phyloP scores from a whole-genome alignment of 2,113 vertebrate species.

The Aythya baeri region DNA sequence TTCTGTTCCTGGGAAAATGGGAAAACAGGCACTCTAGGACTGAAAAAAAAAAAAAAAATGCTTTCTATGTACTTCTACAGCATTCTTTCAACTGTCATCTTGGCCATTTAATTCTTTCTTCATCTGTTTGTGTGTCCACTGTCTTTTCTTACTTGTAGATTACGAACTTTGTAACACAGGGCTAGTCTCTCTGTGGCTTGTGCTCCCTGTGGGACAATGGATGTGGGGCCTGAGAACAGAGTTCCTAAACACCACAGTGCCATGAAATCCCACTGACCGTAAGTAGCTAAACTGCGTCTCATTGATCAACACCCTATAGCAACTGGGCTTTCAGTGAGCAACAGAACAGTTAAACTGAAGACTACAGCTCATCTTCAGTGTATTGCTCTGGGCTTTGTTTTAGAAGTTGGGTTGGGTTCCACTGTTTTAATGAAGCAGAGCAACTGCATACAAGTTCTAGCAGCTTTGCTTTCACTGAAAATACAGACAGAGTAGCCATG shows the following conservation, averaged over 20 bases:
- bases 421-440: not conserved
- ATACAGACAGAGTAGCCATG: not conserved
- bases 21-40: not conserved
- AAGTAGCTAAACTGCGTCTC: not conserved
- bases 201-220: accelerated
- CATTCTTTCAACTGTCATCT: not conserved
- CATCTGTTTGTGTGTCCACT: not conserved
- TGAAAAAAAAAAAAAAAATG: not conserved
- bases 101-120: not conserved
- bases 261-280: not conserved
- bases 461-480: not conserved
- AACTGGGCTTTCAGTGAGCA: not conserved
- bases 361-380: not conserved
- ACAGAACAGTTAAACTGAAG: not conserved
- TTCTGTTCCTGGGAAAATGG: not conserved
- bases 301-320: not conserved
- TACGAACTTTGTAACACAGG: not conserved
- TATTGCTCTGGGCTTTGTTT: not conserved
- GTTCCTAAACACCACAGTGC: not conserved
- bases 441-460: not conserved
- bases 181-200: not conserved
- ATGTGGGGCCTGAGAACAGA: not conserved
- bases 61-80: not conserved
- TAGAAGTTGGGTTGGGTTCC: not conserved
- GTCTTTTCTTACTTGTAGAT: not conserved